phyloP scores from a whole-genome alignment of 53 echinoderm and acorn worm genomes.

The Holothuria leucospilota region DNA sequence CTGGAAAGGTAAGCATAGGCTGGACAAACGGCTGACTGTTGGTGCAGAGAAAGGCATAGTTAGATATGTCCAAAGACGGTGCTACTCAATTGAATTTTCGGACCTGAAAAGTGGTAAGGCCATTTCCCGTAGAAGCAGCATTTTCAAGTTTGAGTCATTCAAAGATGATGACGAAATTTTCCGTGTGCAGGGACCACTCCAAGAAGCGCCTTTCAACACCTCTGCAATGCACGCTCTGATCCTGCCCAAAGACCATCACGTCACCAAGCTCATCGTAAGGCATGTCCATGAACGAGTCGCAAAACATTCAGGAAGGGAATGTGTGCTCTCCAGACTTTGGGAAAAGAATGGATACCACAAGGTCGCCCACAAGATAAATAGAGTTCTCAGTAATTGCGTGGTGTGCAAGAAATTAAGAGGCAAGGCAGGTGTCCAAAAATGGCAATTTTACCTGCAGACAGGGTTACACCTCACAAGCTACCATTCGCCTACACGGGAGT shows the following conservation, averaged over 20 bases:
- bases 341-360: conserved; percentile 51
- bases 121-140: conserved; percentile 13
- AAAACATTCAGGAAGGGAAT: conserved; percentile 44
- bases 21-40: background rate
- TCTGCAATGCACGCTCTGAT: conserved; percentile 51
- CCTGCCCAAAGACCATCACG: too few relatives aligned
- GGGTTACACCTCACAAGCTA: conserved; percentile 47
- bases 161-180: conserved; percentile 31
- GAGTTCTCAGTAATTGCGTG: conserved; percentile 39
- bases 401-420: conserved; percentile 39
- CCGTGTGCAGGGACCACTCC: conserved; percentile 48
- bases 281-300: conserved; percentile 48
- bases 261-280: too few relatives aligned
- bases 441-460: conserved; percentile 55
- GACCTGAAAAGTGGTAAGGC: too few relatives aligned
- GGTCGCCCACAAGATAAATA: conserved; percentile 27
- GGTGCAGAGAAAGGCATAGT: conserved; percentile 45
- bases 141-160: conserved; percentile 24
- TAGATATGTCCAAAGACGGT: too few relatives aligned
- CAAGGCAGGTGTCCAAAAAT: background rate
- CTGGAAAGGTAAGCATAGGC: background rate
- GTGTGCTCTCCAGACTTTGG: conserved; percentile 26
- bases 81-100: too few relatives aligned
- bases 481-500: too few relatives aligned
- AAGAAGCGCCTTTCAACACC: conserved; percentile 25